Percentiles rank a stretch among this genome's conserved stretches.
phyloP scores from a whole-genome alignment of 2,797 vertebrate genomes.

The Danio choprae region DNA sequence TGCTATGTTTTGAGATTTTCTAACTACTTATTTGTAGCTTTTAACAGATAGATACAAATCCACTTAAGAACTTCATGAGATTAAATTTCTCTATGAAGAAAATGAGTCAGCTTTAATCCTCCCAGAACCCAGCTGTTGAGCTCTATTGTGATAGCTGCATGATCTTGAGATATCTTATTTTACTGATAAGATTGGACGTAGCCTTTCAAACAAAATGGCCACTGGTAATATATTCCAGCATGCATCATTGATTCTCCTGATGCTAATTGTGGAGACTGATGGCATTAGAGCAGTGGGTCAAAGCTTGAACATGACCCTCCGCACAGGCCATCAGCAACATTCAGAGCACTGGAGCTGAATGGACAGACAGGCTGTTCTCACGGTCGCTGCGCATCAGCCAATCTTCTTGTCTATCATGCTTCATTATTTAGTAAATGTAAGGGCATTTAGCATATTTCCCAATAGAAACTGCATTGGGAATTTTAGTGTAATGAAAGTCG shows the following conservation, averaged over 20 bases:
- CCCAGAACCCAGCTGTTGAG: neutral
- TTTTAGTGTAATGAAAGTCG: neutral
- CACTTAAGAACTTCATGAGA: neutral
- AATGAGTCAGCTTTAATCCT: neutral
- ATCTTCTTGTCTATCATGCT: neutral
- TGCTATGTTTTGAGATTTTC: too few species aligned
- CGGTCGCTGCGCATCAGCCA: neutral
- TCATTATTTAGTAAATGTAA: conserved; percentile 12
- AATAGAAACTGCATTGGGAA: neutral
- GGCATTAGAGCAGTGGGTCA: conserved; percentile 53
- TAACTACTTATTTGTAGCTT: neutral
- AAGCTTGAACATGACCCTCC: conserved; percentile 32
- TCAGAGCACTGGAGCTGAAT: conserved; percentile 26
- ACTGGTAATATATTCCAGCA: conserved; percentile 34
- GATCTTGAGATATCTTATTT: conserved; percentile 2
- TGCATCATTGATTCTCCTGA: conserved; percentile 65
- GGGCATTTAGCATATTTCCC: neutral
- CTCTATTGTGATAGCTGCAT: conserved; percentile 30
- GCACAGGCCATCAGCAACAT: neutral
- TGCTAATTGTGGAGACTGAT: conserved; percentile 54
- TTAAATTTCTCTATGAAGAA: neutral
- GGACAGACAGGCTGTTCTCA: conserved; percentile 3
- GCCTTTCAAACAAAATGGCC: conserved; percentile 66
- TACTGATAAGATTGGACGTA: conserved; percentile 67
- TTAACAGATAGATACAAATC: neutral